Evolutionary conservation across 2,888 invertebrate genomes (phyloP).

Genomic region (Galerucella pusilla): DNA sequence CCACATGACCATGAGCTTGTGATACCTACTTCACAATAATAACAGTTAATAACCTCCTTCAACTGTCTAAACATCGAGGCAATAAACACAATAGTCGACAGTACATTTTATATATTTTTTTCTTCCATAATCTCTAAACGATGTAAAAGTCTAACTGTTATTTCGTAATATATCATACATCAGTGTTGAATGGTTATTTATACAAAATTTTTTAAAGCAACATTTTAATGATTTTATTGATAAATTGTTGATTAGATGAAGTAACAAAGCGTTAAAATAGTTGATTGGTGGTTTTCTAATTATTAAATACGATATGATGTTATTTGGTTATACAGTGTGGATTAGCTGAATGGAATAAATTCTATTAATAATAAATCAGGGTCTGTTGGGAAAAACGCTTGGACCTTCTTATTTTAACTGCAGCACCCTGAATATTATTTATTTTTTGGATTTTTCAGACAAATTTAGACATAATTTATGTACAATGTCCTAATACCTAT

Average conservation of each 20-base stretch:
- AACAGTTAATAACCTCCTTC: constrained; percentile 18
- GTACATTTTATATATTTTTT: not conserved
- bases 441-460: too few relatives aligned
- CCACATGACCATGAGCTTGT: not conserved
- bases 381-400: too few relatives aligned
- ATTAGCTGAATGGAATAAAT: too few relatives aligned
- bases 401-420: too few relatives aligned
- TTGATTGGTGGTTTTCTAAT: not conserved
- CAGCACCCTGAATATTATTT: too few relatives aligned
- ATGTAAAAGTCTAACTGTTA: not conserved
- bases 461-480: too few relatives aligned
- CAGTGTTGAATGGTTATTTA: not conserved
- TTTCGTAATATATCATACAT: not conserved
- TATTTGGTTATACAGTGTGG: too few relatives aligned
- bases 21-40: constrained; percentile 12
- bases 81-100: constrained; percentile 3
- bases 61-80: constrained; percentile 10
- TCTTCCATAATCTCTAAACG: not conserved
- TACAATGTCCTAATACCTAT: too few relatives aligned
- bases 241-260: not conserved
- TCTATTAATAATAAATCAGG: too few relatives aligned
- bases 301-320: not conserved
- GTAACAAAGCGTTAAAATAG: not conserved
- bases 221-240: not conserved
- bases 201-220: too few relatives aligned